Evolutionary conservation across 2,888 invertebrate species (phyloP), one percentile per base, ranked within the genome.

Genomic region (Hybos culiciformis): DNA sequence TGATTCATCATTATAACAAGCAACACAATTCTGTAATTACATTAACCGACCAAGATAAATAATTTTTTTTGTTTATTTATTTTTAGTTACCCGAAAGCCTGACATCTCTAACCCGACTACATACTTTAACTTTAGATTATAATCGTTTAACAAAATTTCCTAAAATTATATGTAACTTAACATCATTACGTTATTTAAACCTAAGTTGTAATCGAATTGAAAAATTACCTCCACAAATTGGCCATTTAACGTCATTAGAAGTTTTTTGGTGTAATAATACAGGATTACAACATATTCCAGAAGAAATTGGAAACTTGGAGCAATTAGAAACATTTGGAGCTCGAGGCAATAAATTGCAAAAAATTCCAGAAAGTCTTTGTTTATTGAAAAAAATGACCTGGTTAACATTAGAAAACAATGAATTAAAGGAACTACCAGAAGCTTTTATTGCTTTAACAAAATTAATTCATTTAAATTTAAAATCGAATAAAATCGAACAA

Each of bases 211-310:
- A 80, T 59, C 74, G 74, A 8, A 66, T 80, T 37, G 63, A 67
- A 45, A 63, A 61, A 23, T 59, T 80, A 42, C 73, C 76, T 24
- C 69, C 71, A 9, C 73, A 75, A 56, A 71, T 80, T 45, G 77
- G 77, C 4, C 67, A 71, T 37, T 62, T 80, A 37, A 70, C 68
- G 33, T 69, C 70, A 48, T 59, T 80, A 40, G 77, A 80, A 57
- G 73, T 74, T 3, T 70, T 80, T 51, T 80, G 80, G 80, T 77
- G 79, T 55, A 80, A 80, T 54, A 72, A 66, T 41, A 70, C 70
- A 5, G 72, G 72, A 4, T 57, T 80, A 18, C 60, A 60, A 14
- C 66, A 67, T 48, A 66, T 80, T 39, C 79, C 80, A 0, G 68
- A 69, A 37, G 77, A 77, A 59, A 72, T 80, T 37, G 73, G 74